Evolutionary conservation across 2,797 vertebrate genomes (phyloP).

Genomic region (Neomorphus geoffroyi): DNA sequence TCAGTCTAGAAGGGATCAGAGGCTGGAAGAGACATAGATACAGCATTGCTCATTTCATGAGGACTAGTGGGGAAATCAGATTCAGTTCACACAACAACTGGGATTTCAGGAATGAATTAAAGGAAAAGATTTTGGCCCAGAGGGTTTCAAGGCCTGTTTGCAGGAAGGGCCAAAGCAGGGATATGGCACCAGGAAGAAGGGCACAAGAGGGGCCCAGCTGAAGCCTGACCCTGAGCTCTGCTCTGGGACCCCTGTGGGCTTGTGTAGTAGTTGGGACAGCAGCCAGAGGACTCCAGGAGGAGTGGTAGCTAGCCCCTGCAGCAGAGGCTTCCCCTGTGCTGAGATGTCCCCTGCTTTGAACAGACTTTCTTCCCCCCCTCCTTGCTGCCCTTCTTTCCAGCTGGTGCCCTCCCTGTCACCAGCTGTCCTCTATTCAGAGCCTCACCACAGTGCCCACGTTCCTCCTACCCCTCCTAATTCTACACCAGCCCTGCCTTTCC

Average conservation of each 20-base stretch:
- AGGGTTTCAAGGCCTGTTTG: neutral
- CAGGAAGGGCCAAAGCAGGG: neutral
- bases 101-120: neutral
- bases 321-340: neutral
- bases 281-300: neutral
- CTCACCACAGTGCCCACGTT: neutral
- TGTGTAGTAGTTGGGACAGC: neutral
- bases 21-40: neutral
- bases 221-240: fast-evolving
- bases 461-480: neutral
- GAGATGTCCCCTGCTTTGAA: neutral
- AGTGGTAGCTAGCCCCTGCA: neutral
- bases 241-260: neutral
- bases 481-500: neutral
- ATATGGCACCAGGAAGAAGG: neutral
- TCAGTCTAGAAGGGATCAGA: neutral
- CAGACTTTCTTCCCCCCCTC: neutral
- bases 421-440: neutral
- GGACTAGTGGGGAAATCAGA: neutral
- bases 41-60: neutral
- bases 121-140: neutral
- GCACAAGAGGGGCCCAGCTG: neutral
- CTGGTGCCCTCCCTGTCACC: neutral
- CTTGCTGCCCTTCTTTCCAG: neutral
- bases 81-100: neutral